Evolutionary conservation across 2,888 invertebrate genomes (phyloP), one percentile per base, ranked within the genome.

Genomic region (Zhengitettix transpicula): DNA sequence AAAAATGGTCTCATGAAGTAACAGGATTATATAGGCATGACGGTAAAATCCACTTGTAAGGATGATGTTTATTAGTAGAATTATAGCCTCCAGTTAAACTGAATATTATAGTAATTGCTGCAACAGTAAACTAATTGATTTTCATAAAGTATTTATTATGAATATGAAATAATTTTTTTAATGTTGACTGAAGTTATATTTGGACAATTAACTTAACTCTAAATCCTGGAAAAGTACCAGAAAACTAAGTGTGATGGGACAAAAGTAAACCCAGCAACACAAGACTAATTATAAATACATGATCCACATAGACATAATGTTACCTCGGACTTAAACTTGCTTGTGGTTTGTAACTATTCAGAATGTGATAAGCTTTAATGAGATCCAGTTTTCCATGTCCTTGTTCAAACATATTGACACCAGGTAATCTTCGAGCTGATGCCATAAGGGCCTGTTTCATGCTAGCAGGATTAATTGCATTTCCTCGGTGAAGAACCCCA

Each of bases 341-440:
- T 71, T 84, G 84, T 14, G 84, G 84, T 67, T 79, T 78, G 70
- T 84, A 84, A 79, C 85, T 79, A 40, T 71, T 69, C 15, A 79
- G 69, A 1, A 74, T 69, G 63, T 90, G 86, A 73, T 87, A 92
- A 52, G 96, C 95, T 69, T 86, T 86, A 58, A 94, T 77, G 57
- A 97, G 81, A 74, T 96, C 93, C 57, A 97, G 75, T 73, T 92
- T 92, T 56, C 97, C 97, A 70, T 93, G 92, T 0, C 97, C 97
- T 74, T 98, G 97, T 71, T 97, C 97, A 72, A 97, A 97, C 90
- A 97, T 96, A 71, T 93, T 93, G 52, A 90, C 87, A 28, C 85
- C 85, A 0, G 87, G 81, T 57, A 97, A 77, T 41, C 93, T 78
- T 44, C 87, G 77, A 0, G 96, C 94, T 0, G 94, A 92, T 62